Percentiles rank a stretch among this genome's conserved stretches.
Evolutionary conservation across 2,888 invertebrate species (phyloP).

Genomic region (Drosophila maculinotata): DNA sequence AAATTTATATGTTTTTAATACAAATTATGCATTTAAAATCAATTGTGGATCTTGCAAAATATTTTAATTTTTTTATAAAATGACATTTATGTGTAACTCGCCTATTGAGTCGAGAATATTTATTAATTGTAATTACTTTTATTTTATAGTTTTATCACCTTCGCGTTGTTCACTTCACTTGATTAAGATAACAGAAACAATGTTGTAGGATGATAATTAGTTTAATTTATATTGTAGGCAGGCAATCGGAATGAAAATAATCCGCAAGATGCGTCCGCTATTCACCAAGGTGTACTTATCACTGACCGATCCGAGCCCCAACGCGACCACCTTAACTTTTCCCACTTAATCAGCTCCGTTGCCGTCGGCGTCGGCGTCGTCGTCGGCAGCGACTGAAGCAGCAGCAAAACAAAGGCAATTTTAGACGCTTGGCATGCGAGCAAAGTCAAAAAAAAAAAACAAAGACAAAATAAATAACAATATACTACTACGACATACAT

Average conservation of each 20-base stretch:
- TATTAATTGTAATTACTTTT: too few species aligned
- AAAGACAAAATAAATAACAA: constrained; percentile 38
- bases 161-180: neutral
- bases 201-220: neutral
- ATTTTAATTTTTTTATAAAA: too few species aligned
- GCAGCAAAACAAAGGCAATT: constrained; percentile 11
- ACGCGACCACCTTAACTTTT: constrained; percentile 60
- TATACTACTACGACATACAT: neutral
- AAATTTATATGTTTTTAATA: too few species aligned
- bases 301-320: constrained; percentile 47
- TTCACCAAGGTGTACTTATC: constrained; percentile 60
- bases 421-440: neutral
- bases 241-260: neutral
- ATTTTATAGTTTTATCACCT: neutral
- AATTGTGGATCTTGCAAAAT: too few species aligned
- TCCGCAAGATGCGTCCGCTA: constrained; percentile 39
- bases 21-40: too few species aligned
- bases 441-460: constrained; percentile 40
- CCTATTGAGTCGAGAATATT: too few species aligned
- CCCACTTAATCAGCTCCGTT: constrained; percentile 42
- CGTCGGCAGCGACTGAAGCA: constrained; percentile 6
- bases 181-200: neutral
- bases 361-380: constrained; percentile 4
- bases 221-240: neutral
- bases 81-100: too few species aligned